These are phyloP conservation scores for Pangasianodon gigas DNA, from an alignment of 2,113 vertebrate species.

Conservation along the genomic window DNA sequence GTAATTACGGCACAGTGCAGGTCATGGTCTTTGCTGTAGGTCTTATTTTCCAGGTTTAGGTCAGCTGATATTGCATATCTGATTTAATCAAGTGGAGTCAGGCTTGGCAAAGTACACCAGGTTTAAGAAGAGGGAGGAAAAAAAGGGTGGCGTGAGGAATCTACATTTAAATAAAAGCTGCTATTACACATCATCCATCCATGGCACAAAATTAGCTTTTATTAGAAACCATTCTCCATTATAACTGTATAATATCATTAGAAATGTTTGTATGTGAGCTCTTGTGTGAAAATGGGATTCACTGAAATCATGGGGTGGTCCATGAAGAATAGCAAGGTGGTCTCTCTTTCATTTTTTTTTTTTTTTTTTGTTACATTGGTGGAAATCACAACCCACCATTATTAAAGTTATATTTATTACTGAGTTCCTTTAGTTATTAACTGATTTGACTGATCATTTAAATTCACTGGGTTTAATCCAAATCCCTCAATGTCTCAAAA, in stretches of 20 bases:
- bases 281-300: neutral
- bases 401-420: too few relatives aligned
- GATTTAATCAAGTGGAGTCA: neutral
- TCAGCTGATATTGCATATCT: neutral
- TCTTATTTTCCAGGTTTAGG: neutral
- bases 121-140: neutral
- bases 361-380: neutral
- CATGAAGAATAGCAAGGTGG: neutral
- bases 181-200: neutral
- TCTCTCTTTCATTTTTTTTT: too few relatives aligned
- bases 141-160: neutral
- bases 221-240: neutral
- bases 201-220: neutral
- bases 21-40: neutral
- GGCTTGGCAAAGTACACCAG: neutral
- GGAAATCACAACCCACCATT: neutral
- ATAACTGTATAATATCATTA: neutral
- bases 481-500: neutral
- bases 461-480: neutral
- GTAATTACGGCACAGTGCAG: neutral
- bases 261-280: neutral
- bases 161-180: neutral
- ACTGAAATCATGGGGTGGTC: too few relatives aligned
- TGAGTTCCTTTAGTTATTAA: too few relatives aligned
- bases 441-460: neutral